Base-by-base conservation (phyloP, 2,113 vertebrate genomes). In the Callithrix jacchus region DNA sequence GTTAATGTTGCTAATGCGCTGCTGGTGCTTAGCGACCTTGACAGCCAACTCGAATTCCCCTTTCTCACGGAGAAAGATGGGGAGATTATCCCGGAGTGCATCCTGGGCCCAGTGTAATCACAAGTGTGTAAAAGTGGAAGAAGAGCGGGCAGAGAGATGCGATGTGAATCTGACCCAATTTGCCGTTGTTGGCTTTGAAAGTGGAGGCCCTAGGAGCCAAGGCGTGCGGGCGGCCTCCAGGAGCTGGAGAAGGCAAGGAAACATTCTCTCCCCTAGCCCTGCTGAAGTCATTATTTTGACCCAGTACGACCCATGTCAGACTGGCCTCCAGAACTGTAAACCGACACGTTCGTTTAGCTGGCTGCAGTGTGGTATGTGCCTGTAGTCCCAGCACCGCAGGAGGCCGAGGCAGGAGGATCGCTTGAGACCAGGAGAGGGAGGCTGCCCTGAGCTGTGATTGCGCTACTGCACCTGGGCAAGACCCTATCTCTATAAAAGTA, bases 181-280 rank as follows among this genome's bases (percentile, higher is more conserved):
- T 27, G 17, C 56, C 1, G 2, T n/a, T 11, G 8, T 40, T 32
- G 23, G 14, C 91, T 85, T 79, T 52, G 21, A 52, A 13, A 10
- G 16, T 10, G 9, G 85, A 66, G 47, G 6, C 37, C 17, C 47
- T 20, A 2, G 13, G 0, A 6, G 3, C 3, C 25, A 8, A 37
- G 56, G 76, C 56, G 27, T 45, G 40, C 8, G 16, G 27, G n/a
- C 23, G 4, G 14, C 66, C 20, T 83, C 20, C 21, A 9, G 79
- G 58, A n/a, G 35, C 56, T 47, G 70, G 58, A 88, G 32, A 80
- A n/a, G 11, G 8, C 84, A n/a, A 45, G 25, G 77, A 52, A 23
- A 27, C 5, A 8, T 21, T 85, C 23, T 32, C 3, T 25, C 47
- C 56, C 42, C 27, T 23, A 20, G 13, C 58, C n/a, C 3, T 11